phyloP scores from a whole-genome alignment of 2,888 invertebrate species.

The Melinaea menophilus region DNA sequence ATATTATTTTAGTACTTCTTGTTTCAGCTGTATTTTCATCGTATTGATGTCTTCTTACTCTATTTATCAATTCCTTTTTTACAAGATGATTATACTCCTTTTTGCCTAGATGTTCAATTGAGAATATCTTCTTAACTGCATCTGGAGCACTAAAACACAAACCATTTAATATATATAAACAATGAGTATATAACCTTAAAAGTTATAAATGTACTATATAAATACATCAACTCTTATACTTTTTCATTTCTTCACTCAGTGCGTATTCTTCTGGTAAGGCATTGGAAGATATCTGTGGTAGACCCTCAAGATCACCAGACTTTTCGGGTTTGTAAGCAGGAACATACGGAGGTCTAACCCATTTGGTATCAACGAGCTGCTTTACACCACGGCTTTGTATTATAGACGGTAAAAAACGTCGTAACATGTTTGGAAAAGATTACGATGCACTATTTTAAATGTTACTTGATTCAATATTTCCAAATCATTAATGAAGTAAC shows the following conservation, averaged over 20 bases:
- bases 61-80: conserved; percentile 73
- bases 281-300: conserved; percentile 75
- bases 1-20: conserved; percentile 67
- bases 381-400: conserved; percentile 78
- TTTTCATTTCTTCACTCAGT: conserved; percentile 82
- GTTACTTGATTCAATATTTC: too few relatives aligned
- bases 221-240: conserved; percentile 66
- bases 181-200: conserved; percentile 5
- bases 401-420: conserved; percentile 50
- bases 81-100: conserved; percentile 73
- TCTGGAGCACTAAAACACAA: conserved; percentile 81
- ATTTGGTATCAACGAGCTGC: conserved; percentile 85
- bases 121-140: conserved; percentile 83
- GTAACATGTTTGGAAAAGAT: conserved; percentile 46
- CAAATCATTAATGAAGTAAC: too few relatives aligned
- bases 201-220: background rate
- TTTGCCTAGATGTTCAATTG: conserved; percentile 81
- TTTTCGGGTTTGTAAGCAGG: conserved; percentile 80
- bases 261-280: conserved; percentile 73
- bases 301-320: conserved; percentile 83
- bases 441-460: too few relatives aligned
- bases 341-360: conserved; percentile 85
- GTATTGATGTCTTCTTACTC: conserved; percentile 83
- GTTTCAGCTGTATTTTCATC: conserved; percentile 85
- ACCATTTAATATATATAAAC: background rate